Conservation (phyloP, 2,113 vertebrate genomes). For the Promerops cafer region DNA sequence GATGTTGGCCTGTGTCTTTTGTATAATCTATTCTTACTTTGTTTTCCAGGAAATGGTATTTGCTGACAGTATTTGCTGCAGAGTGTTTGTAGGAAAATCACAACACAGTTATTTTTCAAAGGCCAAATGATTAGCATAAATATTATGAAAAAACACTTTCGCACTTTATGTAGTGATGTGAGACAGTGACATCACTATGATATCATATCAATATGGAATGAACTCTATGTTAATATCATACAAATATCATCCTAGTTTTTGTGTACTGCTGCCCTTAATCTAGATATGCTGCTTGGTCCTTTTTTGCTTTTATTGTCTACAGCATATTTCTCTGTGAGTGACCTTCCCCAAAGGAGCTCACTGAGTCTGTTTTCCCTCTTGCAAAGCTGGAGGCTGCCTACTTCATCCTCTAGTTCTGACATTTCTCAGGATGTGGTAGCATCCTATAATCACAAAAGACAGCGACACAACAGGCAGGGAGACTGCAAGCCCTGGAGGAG, state of each 20-base stretch:
- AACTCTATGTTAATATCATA: neutral
- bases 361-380: neutral
- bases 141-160: neutral
- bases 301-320: neutral
- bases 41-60: neutral
- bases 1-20: neutral
- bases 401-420: neutral
- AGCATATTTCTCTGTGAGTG: neutral
- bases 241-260: neutral
- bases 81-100: neutral
- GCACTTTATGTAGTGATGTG: neutral
- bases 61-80: neutral
- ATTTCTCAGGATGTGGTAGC: neutral
- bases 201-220: neutral
- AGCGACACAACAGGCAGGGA: rapidly evolving
- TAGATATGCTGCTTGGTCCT: neutral
- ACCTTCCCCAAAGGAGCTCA: neutral
- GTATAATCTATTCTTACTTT: neutral
- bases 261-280: neutral
- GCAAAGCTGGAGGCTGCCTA: neutral
- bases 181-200: neutral
- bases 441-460: neutral
- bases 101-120: neutral
- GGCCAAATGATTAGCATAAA: neutral
- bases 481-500: neutral